These are phyloP conservation scores for Argopecten irradians DNA, from an alignment of 1,140 invertebrate species.

Conservation along the genomic window DNA sequence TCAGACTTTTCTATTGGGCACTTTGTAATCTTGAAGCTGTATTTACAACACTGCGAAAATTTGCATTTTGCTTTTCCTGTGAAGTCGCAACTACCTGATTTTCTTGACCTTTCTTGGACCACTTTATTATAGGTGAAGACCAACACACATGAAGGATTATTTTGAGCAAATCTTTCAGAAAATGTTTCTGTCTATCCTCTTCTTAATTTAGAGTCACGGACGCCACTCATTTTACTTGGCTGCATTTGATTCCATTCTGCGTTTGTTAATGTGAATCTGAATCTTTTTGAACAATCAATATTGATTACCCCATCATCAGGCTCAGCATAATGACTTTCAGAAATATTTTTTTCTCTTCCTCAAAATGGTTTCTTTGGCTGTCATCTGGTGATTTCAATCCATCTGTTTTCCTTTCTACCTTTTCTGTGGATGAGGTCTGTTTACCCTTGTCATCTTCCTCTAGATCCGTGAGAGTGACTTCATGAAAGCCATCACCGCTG, in stretches of 20 bases:
- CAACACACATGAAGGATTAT: slow-evolving; percentile 13
- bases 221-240: background rate
- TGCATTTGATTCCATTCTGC: background rate
- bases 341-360: too few species aligned
- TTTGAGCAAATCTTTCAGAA: background rate
- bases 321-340: background rate
- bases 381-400: too few species aligned
- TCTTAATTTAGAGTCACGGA: background rate
- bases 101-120: background rate
- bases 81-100: background rate
- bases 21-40: background rate
- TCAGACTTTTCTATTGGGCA: background rate
- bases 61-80: background rate
- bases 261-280: background rate
- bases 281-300: background rate
- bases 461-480: too few species aligned
- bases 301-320: background rate
- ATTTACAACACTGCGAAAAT: background rate
- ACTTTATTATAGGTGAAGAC: background rate
- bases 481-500: too few species aligned
- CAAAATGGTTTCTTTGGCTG: too few species aligned
- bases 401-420: too few species aligned
- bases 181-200: background rate
- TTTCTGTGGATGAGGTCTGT: too few species aligned
- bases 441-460: too few species aligned